Evolutionary conservation across 2,888 invertebrate genomes (phyloP), one percentile per base, ranked within the genome.

Genomic region (Leuctra nigra): DNA sequence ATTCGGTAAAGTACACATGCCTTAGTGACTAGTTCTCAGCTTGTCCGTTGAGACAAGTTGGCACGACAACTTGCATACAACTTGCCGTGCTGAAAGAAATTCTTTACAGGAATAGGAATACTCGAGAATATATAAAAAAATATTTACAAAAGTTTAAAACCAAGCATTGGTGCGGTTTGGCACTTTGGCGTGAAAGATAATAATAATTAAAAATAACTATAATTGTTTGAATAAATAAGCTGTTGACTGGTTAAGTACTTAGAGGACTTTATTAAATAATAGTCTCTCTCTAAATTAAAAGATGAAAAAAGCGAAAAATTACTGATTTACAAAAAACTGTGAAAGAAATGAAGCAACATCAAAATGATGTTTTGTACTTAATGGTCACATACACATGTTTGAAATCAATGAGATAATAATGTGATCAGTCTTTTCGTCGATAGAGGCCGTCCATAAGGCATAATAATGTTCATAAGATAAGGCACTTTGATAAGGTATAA

Each of bases 21-120:
- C 59, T 53, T 47, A n/a, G 54, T 61, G 60, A 61, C 60, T 61
- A 61, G 60, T 53, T 58, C 59, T 54, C 29, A 24, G 33, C 29
- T 24, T 44, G 46, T 38, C 22, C 35, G n/a, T 29, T 16, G 22
- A 20, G 53, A 33, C 22, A 24, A 14, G 9, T n/a, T 29, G 29
- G 47, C n/a, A 24, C 22, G n/a, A 47, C 18, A 47, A 20, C n/a
- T 47, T 14, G 24, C 22, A 20, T 47, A 20, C 47, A 20, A 47
- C n/a, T 35, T 50, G 18, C 23, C 25, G 38, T 53, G 11, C 38
- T 53, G 29, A 46, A 36, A 57, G 9, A 41, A 47, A 50, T 44
- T 29, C 52, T 57, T 29, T 52, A 58, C 39, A 55, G 36, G 53
- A 24, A 57, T 44, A 57, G 52, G 47, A 54, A 55, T 55, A 54